Base-by-base conservation (phyloP, 2,888 invertebrate species). In the Lobophora halterata region DNA sequence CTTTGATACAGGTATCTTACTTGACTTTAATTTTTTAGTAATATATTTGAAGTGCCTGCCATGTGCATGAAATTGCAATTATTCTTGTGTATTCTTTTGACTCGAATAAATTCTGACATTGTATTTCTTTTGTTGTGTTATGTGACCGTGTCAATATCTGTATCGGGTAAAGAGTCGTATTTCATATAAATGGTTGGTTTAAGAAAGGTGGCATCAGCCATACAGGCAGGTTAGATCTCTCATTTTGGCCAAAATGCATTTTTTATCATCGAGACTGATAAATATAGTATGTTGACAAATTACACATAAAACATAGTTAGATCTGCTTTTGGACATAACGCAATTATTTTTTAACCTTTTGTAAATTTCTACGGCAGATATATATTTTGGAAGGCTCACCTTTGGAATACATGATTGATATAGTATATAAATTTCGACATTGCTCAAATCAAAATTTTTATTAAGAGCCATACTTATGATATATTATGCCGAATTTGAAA, bases 181-280 rank as follows among this genome's bases (percentile, higher is more conserved):
- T 43, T 31, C 35, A 36, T 42, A 42, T 36, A 39, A 43, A 36
- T 29, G 24, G 40, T 43, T 37, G 38, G 38, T 39, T 41, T 27
- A 32, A 39, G 35, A 39, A 35, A 38, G 34, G 25, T 34, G 28
- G 46, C 37, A 30, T 30, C 31, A 35, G 76, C 75, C 76, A 72
- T n/a, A n/a, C n/a, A n/a, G 6, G 71, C 76, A 65, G 59, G 73
- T 73, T 71, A 71, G 80, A 79, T 75, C 70, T 80, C 85, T 85
- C 81, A 67, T 76, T 77, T 81, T 72, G 83, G 86, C 86, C 86
- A 86, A 85, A 85, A 79, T 66, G 79, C 81, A 79, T 85, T 81
- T 80, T 52, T 72, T 69, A 79, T 76, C 72, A 78, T 79, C 79
- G 83, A 87, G 86, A 87, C 87, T 86, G 86, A 86, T 86, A 78